Base-by-base conservation (phyloP, 2,888 invertebrate genomes). In the Tyria jacobaeae region DNA sequence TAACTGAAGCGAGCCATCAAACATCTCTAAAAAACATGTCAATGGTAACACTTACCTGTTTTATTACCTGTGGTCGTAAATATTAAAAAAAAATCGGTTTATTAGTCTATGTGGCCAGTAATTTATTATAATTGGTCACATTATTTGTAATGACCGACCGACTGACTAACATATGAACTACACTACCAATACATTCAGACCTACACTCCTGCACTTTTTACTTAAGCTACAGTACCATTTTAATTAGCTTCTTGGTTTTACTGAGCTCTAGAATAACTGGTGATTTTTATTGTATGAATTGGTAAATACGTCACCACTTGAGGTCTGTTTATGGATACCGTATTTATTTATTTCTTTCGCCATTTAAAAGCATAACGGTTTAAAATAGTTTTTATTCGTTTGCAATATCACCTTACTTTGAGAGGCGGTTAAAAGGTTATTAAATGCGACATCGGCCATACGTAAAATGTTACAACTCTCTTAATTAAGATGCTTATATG, bases 81-180 rank as follows among this genome's bases (percentile, higher is more conserved):
- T 44, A 54, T 44, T 60, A 3, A 66, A 83, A 89, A 92, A 91
- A 90, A 87, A 90, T 89, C 85, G 71, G 84, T 85, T 89, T 89
- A 89, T 88, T 88, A 76, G 87, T 82, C 80, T 82, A 78, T 80
- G 79, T 75, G 78, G 79, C 74, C 76, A 75, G 84, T 88, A 87
- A 90, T 90, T 91, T 92, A 92, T 91, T 88, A 86, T 91, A 89
- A 92, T 92, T 92, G 91, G 86, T 87, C 83, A 79, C 77, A 86
- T 87, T 81, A 87, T 86, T 83, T 84, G 87, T 81, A 87, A 87
- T 85, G 85, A 85, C 80, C 44, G 81, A 73, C 72, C 75, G 24
- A 50, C 75, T 80, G 79, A 73, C 75, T 80, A 70, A 76, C 71
- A 78, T 80, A 82, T 77, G 75, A 60, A 27, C 47, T 31, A 17